phyloP scores from a whole-genome alignment of 2,888 invertebrate species.

The Pterostichus niger region DNA sequence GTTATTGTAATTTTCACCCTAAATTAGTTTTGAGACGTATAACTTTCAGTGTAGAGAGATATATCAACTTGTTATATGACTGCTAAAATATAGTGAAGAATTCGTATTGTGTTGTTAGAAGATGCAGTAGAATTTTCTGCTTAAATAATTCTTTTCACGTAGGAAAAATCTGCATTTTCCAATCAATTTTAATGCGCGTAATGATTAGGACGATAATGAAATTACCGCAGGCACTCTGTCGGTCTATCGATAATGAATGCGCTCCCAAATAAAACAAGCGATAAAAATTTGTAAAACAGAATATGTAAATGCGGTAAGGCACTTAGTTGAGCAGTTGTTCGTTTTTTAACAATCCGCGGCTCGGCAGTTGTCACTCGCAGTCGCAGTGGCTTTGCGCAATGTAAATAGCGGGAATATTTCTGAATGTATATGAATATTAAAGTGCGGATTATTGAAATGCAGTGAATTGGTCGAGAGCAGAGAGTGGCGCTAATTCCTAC shows the following conservation, averaged over 20 bases:
- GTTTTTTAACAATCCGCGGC: constrained; percentile 44
- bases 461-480: constrained; percentile 58
- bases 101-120: neutral
- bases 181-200: constrained; percentile 64
- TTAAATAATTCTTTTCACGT: constrained; percentile 65
- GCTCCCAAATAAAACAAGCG: constrained; percentile 61
- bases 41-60: too few species aligned
- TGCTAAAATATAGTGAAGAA: neutral
- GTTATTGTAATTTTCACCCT: too few species aligned
- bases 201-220: constrained; percentile 64
- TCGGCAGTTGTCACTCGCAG: constrained; percentile 19
- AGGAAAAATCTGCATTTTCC: constrained; percentile 59
- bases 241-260: constrained; percentile 63
- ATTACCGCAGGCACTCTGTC: constrained; percentile 56
- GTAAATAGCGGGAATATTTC: constrained; percentile 69
- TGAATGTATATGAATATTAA: constrained; percentile 70
- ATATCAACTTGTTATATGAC: too few species aligned
- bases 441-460: constrained; percentile 70
- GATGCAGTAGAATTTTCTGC: constrained; percentile 13
- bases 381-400: constrained; percentile 23
- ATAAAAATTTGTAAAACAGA: constrained; percentile 64
- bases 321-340: constrained; percentile 48
- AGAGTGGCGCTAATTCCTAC: constrained; percentile 60
- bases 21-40: too few species aligned
- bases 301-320: constrained; percentile 57